Conservation (phyloP, 2,113 vertebrate genomes). For the Poeciliopsis prolifica region DNA sequence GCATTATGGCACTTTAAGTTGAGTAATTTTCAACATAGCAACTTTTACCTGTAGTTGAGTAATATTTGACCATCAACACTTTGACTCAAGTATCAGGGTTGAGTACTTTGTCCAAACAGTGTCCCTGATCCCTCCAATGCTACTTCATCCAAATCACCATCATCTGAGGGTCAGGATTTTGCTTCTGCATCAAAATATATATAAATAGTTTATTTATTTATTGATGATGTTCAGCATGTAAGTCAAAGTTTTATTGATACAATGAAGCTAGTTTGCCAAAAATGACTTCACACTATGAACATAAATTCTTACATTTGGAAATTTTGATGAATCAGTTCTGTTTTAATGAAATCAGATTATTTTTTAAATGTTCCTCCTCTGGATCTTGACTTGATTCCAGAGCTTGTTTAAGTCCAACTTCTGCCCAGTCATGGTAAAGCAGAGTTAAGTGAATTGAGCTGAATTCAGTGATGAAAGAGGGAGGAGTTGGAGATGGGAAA, state of each 20-base stretch:
- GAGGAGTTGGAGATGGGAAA: constrained; percentile 26
- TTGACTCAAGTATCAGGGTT: too few species aligned
- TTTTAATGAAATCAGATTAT: neutral
- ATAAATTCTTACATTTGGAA: neutral
- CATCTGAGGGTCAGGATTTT: too few species aligned
- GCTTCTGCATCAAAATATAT: neutral
- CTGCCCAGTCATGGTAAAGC: constrained; percentile 50
- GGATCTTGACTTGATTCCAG: neutral
- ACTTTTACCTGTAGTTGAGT: too few species aligned
- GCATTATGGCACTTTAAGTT: too few species aligned
- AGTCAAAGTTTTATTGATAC: neutral
- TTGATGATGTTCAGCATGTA: neutral
- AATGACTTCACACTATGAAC: neutral
- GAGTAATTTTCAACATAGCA: too few species aligned
- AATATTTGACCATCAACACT: too few species aligned
- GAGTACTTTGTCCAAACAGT: too few species aligned
- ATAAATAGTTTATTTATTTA: neutral
- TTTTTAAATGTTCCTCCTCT: neutral
- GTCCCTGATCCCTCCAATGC: too few species aligned
- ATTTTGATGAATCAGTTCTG: neutral
- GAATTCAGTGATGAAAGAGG: constrained; percentile 56
- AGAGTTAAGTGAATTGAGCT: constrained; percentile 28
- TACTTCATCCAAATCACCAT: too few species aligned
- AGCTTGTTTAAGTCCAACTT: constrained; percentile 9
- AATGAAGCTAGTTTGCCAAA: neutral